Base-by-base conservation (phyloP, 1,140 invertebrate species). In the Armadillidium nasatum region DNA sequence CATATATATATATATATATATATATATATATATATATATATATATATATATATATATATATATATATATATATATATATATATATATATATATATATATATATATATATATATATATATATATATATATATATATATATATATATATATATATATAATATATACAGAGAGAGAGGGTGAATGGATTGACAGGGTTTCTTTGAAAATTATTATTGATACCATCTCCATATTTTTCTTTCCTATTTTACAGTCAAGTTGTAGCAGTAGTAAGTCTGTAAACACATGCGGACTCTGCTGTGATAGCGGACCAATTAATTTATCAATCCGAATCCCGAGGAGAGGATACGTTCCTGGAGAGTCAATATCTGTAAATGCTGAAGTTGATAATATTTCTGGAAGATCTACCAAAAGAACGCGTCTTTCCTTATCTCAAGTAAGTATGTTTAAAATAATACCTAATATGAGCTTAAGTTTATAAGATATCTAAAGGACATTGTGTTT, bases 261-360 rank as follows among this genome's bases (percentile, higher is more conserved):
- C 68, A 80, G 82, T 46, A 82, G 83, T 33, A 80, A 82, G 44
- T 80, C 79, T 50, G 82, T 82, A 33, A 83, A 84, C 78, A 79
- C 80, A 10, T 84, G 84, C 60, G 82, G 84, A 10, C 83, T 84
- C 75, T 85, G 83, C 80, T 84, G 84, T 74, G 80, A 81, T n/a
- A 73, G 80, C 19, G 84, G 84, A 0, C 84, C 83, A 33, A 82
- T 85, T 50, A 82, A 83, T 11, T 82, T 82, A 11, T 78, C 80
- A 1, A 81, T 82, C 0, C 72, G 82, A 21, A 80, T 85, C 46
- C 82, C 82, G 44, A 79, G 83, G 33, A 76, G 82, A 13, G 84
- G 84, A 0, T 84, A 80, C 78, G 84, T 83, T 10, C 83, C 83
- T 4, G 84, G 84, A 6, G 84, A 85, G 74, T 81, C 81, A 22